These are phyloP conservation scores for Nansenia antarctica DNA, from an alignment of 2,113 vertebrate species.

Conservation along the genomic window DNA sequence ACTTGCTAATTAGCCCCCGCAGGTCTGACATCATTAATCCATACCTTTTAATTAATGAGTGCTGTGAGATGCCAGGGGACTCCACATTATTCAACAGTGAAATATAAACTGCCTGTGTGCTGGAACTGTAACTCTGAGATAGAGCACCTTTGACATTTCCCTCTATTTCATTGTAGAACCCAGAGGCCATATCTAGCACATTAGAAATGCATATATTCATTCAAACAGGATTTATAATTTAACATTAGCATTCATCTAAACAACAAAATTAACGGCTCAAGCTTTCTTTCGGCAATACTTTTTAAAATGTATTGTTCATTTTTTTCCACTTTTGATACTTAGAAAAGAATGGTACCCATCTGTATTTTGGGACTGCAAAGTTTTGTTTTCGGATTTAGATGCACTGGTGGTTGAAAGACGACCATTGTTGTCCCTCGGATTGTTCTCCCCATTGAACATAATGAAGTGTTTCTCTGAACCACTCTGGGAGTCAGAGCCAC, in stretches of 20 bases:
- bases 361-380: neutral
- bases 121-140: slow-evolving; percentile 35
- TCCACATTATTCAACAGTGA: slow-evolving; percentile 68
- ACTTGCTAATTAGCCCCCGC: slow-evolving; percentile 74
- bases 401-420: no score
- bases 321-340: neutral
- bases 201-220: slow-evolving; percentile 68
- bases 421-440: no score
- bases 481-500: slow-evolving; percentile 58
- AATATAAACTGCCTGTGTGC: slow-evolving; percentile 59
- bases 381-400: neutral
- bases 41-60: slow-evolving; percentile 73
- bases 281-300: neutral
- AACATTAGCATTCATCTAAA: slow-evolving; percentile 17
- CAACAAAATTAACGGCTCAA: slow-evolving; percentile 9
- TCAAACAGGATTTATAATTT: slow-evolving; percentile 31
- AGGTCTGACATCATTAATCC: slow-evolving; percentile 78
- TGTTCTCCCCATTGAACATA: slow-evolving; percentile 69
- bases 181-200: slow-evolving; percentile 52
- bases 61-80: slow-evolving; percentile 61
- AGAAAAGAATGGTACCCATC: neutral
- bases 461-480: slow-evolving; percentile 73
- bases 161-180: slow-evolving; percentile 48
- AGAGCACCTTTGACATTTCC: slow-evolving; percentile 53
- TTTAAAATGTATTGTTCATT: slow-evolving; percentile 12